These are phyloP conservation scores for Cryptophagus acutangulus DNA, from an alignment of 2,888 invertebrate genomes.

Conservation along the genomic window DNA sequence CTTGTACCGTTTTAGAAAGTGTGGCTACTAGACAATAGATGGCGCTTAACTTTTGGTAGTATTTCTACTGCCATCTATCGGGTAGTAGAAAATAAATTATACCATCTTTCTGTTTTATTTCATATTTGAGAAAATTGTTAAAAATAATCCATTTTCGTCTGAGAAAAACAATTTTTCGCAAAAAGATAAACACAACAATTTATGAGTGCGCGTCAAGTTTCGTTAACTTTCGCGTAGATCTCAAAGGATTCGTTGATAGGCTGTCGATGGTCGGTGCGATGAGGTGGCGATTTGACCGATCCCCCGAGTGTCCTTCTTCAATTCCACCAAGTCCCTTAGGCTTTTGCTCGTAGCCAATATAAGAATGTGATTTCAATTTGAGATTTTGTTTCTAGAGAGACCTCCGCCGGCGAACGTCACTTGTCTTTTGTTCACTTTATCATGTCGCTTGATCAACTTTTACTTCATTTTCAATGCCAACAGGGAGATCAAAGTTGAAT, in stretches of 20 bases:
- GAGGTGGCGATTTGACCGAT: constrained; percentile 5
- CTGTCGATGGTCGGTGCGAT: constrained; percentile 5
- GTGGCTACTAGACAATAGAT: too few relatives aligned
- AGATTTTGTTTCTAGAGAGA: not conserved
- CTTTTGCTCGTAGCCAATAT: not conserved
- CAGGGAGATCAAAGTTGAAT: constrained; percentile 1
- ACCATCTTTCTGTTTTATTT: too few relatives aligned
- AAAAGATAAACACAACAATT: too few relatives aligned
- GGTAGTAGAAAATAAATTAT: too few relatives aligned
- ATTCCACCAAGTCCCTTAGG: constrained; percentile 1
- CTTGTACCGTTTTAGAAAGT: too few relatives aligned
- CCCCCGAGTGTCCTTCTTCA: constrained; percentile 1
- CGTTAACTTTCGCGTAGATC: constrained; percentile 1
- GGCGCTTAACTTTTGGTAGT: too few relatives aligned
- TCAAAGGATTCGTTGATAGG: not conserved
- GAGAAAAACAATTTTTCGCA: too few relatives aligned
- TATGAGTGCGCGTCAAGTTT: too few relatives aligned
- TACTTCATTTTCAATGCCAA: constrained; percentile 2
- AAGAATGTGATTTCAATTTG: constrained; percentile 5
- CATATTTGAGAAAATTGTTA: too few relatives aligned
- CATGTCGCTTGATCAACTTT: constrained; percentile 1
- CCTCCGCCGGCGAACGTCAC: constrained; percentile 2
- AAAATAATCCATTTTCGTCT: too few relatives aligned
- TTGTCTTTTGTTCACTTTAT: constrained; percentile 1
- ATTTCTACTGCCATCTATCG: too few relatives aligned